Conservation (phyloP, 92 coral and sea anemone species). For the Actinostola sp. region DNA sequence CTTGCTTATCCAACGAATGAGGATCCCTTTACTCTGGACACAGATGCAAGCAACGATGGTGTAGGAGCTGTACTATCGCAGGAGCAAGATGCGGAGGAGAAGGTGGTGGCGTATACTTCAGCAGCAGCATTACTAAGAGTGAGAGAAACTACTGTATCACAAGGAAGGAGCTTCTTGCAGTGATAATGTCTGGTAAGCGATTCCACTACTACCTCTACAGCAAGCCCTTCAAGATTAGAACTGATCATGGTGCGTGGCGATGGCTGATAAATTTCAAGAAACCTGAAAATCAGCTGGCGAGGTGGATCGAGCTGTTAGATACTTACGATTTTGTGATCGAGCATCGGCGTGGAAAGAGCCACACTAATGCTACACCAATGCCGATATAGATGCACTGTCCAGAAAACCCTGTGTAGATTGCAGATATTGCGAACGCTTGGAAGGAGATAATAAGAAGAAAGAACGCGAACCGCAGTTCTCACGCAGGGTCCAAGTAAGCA, state of each 20-base stretch:
- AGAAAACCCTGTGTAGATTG: conserved; percentile 36
- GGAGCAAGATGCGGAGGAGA: conserved; percentile 30
- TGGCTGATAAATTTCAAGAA: conserved; percentile 49
- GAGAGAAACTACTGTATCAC: conserved; percentile 54
- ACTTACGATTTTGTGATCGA: conserved; percentile 35
- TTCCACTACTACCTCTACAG: conserved; percentile 55
- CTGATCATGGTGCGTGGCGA: conserved; percentile 43
- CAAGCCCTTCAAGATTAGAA: conserved; percentile 30
- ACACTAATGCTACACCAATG: conserved; percentile 59
- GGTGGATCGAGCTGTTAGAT: conserved; percentile 44
- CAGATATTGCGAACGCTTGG: no score
- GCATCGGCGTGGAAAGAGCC: conserved; percentile 35
- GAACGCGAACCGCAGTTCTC: no score
- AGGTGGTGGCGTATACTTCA: conserved; percentile 45
- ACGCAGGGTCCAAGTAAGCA: no score
- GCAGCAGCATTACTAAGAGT: conserved; percentile 37
- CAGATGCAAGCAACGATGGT: conserved; percentile 55
- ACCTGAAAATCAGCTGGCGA: conserved; percentile 37
- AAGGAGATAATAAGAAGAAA: neutral
- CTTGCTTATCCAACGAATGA: conserved; percentile 34
- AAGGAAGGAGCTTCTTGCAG: conserved; percentile 44
- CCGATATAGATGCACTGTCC: conserved; percentile 47
- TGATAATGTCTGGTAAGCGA: conserved; percentile 29
- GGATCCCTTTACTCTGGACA: conserved; percentile 35
- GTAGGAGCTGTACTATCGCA: conserved; percentile 49